Evolutionary conservation across 1,140 invertebrate species (phyloP), one percentile per base, ranked within the genome.

Genomic region (Orussus abietinus): DNA sequence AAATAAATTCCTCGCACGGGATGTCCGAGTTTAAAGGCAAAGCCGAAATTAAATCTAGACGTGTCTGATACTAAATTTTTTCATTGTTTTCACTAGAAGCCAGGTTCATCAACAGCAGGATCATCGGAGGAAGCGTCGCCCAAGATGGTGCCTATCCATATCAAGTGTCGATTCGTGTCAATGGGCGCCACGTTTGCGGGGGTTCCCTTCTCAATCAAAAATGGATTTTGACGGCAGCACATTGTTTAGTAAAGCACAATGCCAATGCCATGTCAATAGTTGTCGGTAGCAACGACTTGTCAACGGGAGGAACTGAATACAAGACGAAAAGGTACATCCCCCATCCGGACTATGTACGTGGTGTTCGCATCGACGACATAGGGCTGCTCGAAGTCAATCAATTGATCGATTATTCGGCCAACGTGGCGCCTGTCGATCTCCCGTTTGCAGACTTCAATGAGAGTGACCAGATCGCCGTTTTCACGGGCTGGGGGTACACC

Each of bases 151-250:
- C 59, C 26, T 71, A 67, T 32, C 64, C 64, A 18, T 65, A 49
- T 33, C 58, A 63, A 31, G 53, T 59, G 6, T 60, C 57, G 11
- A 7, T 47, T 6, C 34, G 45, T 4, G 13, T 42, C 12, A 15
- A 41, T 12, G 48, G 47, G 5, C 38, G 26, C 11, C 73, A 73
- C 42, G 59, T 62, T 38, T 78, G 77, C 47, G 77, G 74, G 11
- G 77, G 69, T 5, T 69, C 70, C 7, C 61, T 79, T 20, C 51
- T 77, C 20, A 59, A 49, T 13, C 40, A 55, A 15, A 37, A 62
- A 11, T 75, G 62, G 58, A 57, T 77, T 32, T 21, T 78, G 11
- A 69, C 69, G 5, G 75, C 76, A 10, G 75, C 66, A 32, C 77
- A 79, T 51, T 78, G 77, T 47, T 42, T 55, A 2, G 32, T 28